Percentiles rank a stretch among this genome's conserved stretches.
These are phyloP conservation scores for Amphibalanus amphitrite DNA, from an alignment of 1,140 invertebrate species.

Conservation along the genomic window DNA sequence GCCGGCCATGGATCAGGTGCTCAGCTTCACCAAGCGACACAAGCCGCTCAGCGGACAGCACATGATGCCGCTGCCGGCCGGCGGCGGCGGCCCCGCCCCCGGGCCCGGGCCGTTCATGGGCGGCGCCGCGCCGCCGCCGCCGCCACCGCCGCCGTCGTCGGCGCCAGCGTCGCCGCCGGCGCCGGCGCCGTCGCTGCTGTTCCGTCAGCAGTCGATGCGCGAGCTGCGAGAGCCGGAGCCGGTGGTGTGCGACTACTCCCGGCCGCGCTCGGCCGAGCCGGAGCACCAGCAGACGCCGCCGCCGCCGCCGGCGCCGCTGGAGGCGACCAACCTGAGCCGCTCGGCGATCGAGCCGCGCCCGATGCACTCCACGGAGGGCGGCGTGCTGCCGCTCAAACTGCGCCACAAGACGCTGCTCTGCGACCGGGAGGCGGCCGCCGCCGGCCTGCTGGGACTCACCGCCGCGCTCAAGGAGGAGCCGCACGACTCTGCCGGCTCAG, in stretches of 20 bases:
- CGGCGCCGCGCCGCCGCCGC: not conserved
- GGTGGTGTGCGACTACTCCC: not conserved
- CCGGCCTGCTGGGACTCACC: conserved; percentile 14
- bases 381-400: conserved; percentile 59
- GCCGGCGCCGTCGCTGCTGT: not conserved
- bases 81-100: not conserved
- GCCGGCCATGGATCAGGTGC: conserved; percentile 59
- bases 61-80: conserved; percentile 6
- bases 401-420: conserved; percentile 79
- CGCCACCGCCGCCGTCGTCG: not conserved
- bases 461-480: conserved; percentile 17
- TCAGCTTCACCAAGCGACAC: conserved; percentile 58
- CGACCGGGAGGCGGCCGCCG: conserved; percentile 28
- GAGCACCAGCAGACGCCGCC: too few species aligned
- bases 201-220: not conserved
- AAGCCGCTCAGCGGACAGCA: conserved; percentile 29
- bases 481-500: conserved; percentile 11
- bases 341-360: not conserved
- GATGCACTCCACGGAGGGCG: too few species aligned
- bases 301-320: not conserved
- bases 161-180: not conserved
- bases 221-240: not conserved
- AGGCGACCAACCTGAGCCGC: not conserved
- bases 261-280: not conserved
- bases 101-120: not conserved